Base-by-base conservation (phyloP, 2,797 vertebrate species). In the Trachurus trachurus region DNA sequence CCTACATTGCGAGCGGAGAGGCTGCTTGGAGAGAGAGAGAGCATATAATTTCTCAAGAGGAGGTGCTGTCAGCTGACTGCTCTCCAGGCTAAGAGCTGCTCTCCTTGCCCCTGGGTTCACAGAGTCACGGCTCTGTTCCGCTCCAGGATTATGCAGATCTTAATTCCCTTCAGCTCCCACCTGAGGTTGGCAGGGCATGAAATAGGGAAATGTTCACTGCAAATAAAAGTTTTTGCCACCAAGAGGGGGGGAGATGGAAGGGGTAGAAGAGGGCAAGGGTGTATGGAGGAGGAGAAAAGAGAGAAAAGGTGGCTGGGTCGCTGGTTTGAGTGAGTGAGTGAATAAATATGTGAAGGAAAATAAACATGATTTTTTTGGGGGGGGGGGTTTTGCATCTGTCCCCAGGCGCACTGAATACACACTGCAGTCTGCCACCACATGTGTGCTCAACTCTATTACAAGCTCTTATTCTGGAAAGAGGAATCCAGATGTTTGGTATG, bases 181-280 rank as follows among this genome's bases (percentile, higher is more conserved):
- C 93, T 95, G 89, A 89, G 86, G 86, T 88, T 92, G 94, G 90
- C 92, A 89, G 90, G 92, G 88, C 93, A 93, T 94, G 93, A 95
- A 94, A 95, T 93, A 92, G 85, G 92, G 78, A 91, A 90, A 93
- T 87, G 87, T 85, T 91, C 79, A 31, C 63, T 66, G 75, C 74
- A 88, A 93, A 92, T 89, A 92, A 89, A 93, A 90, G 80, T 88
- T 90, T 85, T 81, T 60, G 62, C 80, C 84, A 89, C 57, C 56
- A 67, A 58, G 66, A 71, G 62, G 59, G 64, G 40, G 29, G 67
- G 37, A 42, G 26, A 64, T 22, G 60, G n/a, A 80, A 17, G 22
- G 13, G 31, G 34, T 44, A 17, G 34, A 54, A 52, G 26, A 16
- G 64, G 67, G 50, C 19, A 61, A 2, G 72, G 45, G 26, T 17